phyloP scores from a whole-genome alignment of 30 jellyfish, hydroid and myxozoan genomes.

The Rhopilema esculentum region DNA sequence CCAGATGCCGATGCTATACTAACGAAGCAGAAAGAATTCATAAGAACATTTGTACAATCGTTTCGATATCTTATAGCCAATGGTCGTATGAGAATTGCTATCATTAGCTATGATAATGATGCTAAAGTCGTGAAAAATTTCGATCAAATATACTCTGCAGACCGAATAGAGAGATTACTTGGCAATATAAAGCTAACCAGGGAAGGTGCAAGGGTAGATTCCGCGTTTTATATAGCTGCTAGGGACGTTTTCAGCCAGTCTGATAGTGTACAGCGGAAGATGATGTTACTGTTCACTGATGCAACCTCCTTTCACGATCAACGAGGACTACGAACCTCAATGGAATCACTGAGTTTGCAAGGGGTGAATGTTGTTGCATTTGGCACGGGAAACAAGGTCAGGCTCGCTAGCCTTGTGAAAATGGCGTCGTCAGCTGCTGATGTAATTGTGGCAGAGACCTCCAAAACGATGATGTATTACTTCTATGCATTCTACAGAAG shows the following conservation, averaged over 20 bases:
- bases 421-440: slow-evolving; percentile 51
- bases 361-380: slow-evolving; percentile 78
- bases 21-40: slow-evolving; percentile 75
- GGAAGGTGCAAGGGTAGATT: slow-evolving; percentile 65
- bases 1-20: slow-evolving; percentile 81
- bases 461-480: slow-evolving; percentile 67
- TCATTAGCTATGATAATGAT: slow-evolving; percentile 48
- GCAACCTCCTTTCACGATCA: slow-evolving; percentile 44
- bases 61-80: slow-evolving; percentile 70
- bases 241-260: slow-evolving; percentile 51
- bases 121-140: slow-evolving; percentile 59
- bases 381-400: slow-evolving; percentile 74
- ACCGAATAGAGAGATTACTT: slow-evolving; percentile 24
- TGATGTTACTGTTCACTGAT: slow-evolving; percentile 81
- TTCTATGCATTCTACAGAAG: slow-evolving; percentile 55
- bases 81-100: slow-evolving; percentile 53
- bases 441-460: slow-evolving; percentile 63
- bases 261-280: slow-evolving; percentile 21
- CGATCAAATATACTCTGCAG: slow-evolving; percentile 26
- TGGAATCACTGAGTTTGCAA: slow-evolving; percentile 36
- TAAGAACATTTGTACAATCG: slow-evolving; percentile 72
- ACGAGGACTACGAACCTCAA: slow-evolving; percentile 25
- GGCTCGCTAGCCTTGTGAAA: slow-evolving; percentile 38
- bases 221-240: slow-evolving; percentile 55
- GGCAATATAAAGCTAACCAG: slow-evolving; percentile 28